phyloP scores from a whole-genome alignment of 2,113 vertebrate species.

The Pseudonaja textilis region DNA sequence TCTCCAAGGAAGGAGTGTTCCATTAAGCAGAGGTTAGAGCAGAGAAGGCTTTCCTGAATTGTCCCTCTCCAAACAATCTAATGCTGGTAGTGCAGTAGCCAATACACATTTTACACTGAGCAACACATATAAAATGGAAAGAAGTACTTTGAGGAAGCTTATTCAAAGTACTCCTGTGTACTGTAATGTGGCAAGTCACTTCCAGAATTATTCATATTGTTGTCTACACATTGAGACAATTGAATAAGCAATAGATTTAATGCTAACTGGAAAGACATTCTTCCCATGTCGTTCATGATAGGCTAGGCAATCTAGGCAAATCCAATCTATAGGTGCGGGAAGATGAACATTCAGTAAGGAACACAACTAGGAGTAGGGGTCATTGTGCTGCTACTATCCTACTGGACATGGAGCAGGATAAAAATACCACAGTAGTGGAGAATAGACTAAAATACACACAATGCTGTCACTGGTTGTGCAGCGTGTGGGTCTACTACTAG shows the following conservation, averaged over 20 bases:
- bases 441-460: background rate
- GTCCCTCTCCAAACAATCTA: background rate
- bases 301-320: background rate
- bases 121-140: background rate
- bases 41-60: background rate
- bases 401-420: background rate
- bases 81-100: background rate
- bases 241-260: background rate
- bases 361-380: background rate
- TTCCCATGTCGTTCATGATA: background rate
- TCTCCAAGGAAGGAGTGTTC: background rate
- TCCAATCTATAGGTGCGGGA: background rate
- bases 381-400: background rate
- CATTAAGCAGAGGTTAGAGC: background rate
- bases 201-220: background rate
- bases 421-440: background rate
- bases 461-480: background rate
- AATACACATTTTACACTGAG: background rate
- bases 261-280: background rate
- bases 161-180: no score
- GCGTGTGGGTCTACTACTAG: background rate
- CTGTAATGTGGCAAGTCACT: background rate
- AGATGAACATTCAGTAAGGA: background rate
- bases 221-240: background rate
- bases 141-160: background rate